phyloP scores from a whole-genome alignment of 2,113 vertebrate species.

The Equus quagga region DNA sequence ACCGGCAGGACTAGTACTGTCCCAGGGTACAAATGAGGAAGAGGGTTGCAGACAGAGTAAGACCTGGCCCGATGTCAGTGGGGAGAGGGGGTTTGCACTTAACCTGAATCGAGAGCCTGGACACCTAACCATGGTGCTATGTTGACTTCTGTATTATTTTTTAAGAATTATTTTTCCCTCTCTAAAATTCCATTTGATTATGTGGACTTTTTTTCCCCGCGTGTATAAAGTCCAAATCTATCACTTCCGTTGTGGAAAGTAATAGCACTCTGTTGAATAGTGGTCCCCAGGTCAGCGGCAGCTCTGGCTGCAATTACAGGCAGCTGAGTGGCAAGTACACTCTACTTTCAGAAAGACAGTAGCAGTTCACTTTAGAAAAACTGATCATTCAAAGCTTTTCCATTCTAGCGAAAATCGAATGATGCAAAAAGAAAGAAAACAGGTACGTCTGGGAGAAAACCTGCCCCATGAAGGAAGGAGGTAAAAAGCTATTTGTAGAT shows the following conservation, averaged over 20 bases:
- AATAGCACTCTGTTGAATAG: constrained; percentile 49
- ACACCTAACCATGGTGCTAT: not conserved
- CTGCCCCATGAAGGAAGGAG: constrained; percentile 57
- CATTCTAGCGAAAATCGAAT: constrained; percentile 62
- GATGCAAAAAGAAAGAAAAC: constrained; percentile 69
- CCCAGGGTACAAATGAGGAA: not conserved
- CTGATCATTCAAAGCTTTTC: constrained; percentile 71
- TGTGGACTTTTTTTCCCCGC: not conserved
- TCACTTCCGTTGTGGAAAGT: constrained; percentile 40
- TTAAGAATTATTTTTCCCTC: constrained; percentile 17
- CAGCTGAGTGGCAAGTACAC: constrained; percentile 59
- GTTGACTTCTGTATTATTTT: constrained; percentile 9
- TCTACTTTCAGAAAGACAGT: constrained; percentile 59
- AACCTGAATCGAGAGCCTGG: not conserved
- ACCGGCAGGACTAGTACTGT: not conserved
- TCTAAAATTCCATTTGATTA: constrained; percentile 58
- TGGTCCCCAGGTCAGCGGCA: constrained; percentile 27
- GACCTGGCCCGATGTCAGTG: fast-evolving
- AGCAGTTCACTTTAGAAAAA: constrained; percentile 69
- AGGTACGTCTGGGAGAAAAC: constrained; percentile 65
- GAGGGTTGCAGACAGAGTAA: not conserved
- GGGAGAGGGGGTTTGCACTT: not conserved
- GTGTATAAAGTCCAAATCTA: constrained; percentile 23
- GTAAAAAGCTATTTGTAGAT: constrained; percentile 73
- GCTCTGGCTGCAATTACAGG: not conserved